Base-by-base conservation (phyloP, 2,113 vertebrate species). In the Paraplagusia blochii region DNA sequence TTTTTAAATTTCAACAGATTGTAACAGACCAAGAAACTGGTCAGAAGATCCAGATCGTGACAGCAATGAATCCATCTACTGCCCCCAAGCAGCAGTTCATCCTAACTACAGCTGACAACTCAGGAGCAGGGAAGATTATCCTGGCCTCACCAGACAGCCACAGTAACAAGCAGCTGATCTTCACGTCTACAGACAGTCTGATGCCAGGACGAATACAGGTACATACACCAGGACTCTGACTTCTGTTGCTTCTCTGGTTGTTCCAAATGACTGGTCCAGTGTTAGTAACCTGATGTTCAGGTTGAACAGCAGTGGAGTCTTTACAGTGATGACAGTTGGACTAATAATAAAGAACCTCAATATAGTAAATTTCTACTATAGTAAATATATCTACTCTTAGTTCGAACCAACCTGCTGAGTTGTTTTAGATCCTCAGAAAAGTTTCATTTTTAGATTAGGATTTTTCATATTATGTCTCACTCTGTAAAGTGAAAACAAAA, bases 31-130 rank as follows among this genome's bases (percentile, higher is more conserved):
- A 96, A 85, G 95, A 97, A 88, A 95, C 94, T 0, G 94, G 94
- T 76, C 95, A 97, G 84, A 98, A 98, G 90, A 98, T 98, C 76
- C 97, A 98, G 86, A 96, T 98, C 55, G 94, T 98, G 76, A 97
- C 94, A 43, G 90, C 95, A 34, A 93, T 98, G 90, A 95, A 98
- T 69, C 88, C 95, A 15, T 91, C 95, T 18, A 90, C 84, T 48
- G 72, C 72, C 63, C 92, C 94, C 74, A 98, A 98, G 71, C 96
- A 97, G 72, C 95, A 98, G 83, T 98, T 98, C 83, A 95, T 99
- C 82, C 91, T 98, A 87, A 88, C 97, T 70, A 92, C 94, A 61
- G 92, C 95, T 11, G 95, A 98, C 90, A 93, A 94, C 87, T 90
- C 91, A 69, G 92, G 93, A 74, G 74, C 93, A 54, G 92, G 94